These are phyloP conservation scores for Temnothorax nylanderi DNA, from an alignment of 1,140 invertebrate genomes.

Conservation along the genomic window DNA sequence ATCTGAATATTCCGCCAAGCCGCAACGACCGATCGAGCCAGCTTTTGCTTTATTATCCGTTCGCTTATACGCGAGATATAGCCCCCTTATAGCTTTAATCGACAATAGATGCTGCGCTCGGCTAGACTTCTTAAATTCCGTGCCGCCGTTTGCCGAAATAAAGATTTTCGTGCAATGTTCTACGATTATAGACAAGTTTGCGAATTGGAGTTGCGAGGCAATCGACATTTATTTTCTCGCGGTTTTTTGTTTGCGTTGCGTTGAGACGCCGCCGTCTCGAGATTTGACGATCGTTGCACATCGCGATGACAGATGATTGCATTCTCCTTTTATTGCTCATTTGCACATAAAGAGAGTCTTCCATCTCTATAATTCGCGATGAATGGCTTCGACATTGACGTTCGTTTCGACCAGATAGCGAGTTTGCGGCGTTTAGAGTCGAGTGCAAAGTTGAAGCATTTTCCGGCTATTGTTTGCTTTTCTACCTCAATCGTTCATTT, in stretches of 20 bases:
- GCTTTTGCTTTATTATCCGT: slow-evolving; percentile 55
- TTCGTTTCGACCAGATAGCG: slow-evolving; percentile 42
- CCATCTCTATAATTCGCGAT: slow-evolving; percentile 42
- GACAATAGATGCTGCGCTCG: slow-evolving; percentile 36
- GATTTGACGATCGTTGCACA: slow-evolving; percentile 44
- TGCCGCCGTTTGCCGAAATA: slow-evolving; percentile 18
- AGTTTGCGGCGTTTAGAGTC: slow-evolving; percentile 13
- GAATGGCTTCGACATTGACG: slow-evolving; percentile 55
- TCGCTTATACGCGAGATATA: slow-evolving; percentile 13
- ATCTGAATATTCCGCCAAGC: slow-evolving; percentile 58
- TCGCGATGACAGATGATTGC: slow-evolving; percentile 54
- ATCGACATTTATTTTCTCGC: slow-evolving; percentile 10
- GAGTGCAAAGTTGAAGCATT: slow-evolving; percentile 50
- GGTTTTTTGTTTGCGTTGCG: background rate
- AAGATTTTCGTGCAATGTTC: slow-evolving; percentile 26
- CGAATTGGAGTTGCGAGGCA: background rate
- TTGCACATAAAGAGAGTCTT: slow-evolving; percentile 50
- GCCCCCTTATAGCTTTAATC: slow-evolving; percentile 37
- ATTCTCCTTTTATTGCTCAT: slow-evolving; percentile 54
- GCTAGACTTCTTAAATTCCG: background rate
- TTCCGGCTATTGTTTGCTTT: slow-evolving; percentile 55
- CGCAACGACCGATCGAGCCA: slow-evolving; percentile 51
- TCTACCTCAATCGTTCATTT: slow-evolving; percentile 37
- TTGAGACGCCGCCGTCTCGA: slow-evolving; percentile 8
- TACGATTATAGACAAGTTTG: background rate